Evolutionary conservation across 2,113 vertebrate species (phyloP).

Genomic region (Cebus imitator): DNA sequence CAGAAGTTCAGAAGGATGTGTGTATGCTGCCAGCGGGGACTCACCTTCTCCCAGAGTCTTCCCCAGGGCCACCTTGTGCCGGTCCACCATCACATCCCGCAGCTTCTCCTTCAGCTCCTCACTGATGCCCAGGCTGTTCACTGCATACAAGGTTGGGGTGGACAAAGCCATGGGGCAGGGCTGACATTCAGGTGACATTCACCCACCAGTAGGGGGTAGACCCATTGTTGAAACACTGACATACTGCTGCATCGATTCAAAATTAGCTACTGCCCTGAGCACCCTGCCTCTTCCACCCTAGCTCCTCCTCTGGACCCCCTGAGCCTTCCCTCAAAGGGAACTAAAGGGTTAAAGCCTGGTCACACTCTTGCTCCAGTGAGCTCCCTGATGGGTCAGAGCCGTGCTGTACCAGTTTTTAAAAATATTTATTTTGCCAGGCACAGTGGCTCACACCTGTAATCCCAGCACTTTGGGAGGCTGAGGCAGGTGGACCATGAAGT

Average conservation of each 20-base stretch:
- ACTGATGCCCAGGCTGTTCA: slow-evolving; percentile 93
- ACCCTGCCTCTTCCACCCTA: background rate
- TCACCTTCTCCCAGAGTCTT: slow-evolving; percentile 94
- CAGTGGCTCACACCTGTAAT: too few relatives aligned
- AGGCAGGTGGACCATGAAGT: too few relatives aligned
- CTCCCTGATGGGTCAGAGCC: background rate
- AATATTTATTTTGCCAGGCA: background rate
- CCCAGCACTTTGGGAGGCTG: too few relatives aligned
- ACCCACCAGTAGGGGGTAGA: background rate
- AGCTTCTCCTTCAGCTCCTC: slow-evolving; percentile 94
- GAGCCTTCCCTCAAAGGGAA: background rate
- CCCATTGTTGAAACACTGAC: background rate
- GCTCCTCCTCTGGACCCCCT: background rate
- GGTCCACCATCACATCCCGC: slow-evolving; percentile 94
- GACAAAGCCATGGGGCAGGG: background rate
- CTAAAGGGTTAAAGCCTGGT: background rate
- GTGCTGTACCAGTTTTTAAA: background rate
- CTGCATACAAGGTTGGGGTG: slow-evolving; percentile 73
- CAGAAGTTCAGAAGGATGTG: background rate
- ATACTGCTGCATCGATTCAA: background rate
- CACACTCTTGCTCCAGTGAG: background rate
- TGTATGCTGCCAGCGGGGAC: background rate
- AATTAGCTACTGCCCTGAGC: background rate
- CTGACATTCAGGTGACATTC: background rate
- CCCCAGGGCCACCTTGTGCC: slow-evolving; percentile 92